Base-by-base conservation (phyloP, 2,888 invertebrate species). In the Bugulina stolonifera region DNA sequence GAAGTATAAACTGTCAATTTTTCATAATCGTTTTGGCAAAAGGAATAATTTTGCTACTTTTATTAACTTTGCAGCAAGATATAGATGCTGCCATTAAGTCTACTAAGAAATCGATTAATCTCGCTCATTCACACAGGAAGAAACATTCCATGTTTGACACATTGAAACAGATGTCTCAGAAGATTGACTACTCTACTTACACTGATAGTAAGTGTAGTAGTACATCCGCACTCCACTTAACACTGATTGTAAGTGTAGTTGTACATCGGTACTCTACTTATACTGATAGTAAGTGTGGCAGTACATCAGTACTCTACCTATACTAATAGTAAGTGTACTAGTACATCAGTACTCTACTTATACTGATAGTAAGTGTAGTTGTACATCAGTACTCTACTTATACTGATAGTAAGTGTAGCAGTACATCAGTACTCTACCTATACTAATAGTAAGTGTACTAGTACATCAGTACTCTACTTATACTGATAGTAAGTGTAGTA, bases 81-180 rank as follows among this genome's bases (percentile, higher is more conserved):
- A 91, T 94, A 74, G 88, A 88, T 75, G 86, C 87, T 73, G 93
- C 94, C 0, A 88, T 91, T 0, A 88, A 89, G 34, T 89, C 91
- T 18, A 86, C 94, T 71, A 93, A 93, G 83, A 87, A 88, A 72
- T 90, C 93, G 73, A 87, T 94, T 72, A 85, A 87, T n/a, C 89
- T 94, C 0, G 94, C 94, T 81, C 89, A 91, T 78, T 90, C 89
- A 80, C 76, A 77, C 35, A 75, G 82, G 69, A 78, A 78, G 72
- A 81, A 81, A 74, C 89, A 86, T 73, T 89, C 91, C 0, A 86
- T 94, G 54, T 89, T 91, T 0, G 91, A 92, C 80, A 90, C 91
- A 29, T 86, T 94, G 74, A 91, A 92, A n/a, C 91, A 91, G 81
- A 91, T 93, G 79, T 89, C 89, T 78, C 90, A 89, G 85, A 86